Evolutionary conservation across 1,140 invertebrate species (phyloP), one percentile per base, ranked within the genome.

Genomic region (Mercenaria mercenaria): DNA sequence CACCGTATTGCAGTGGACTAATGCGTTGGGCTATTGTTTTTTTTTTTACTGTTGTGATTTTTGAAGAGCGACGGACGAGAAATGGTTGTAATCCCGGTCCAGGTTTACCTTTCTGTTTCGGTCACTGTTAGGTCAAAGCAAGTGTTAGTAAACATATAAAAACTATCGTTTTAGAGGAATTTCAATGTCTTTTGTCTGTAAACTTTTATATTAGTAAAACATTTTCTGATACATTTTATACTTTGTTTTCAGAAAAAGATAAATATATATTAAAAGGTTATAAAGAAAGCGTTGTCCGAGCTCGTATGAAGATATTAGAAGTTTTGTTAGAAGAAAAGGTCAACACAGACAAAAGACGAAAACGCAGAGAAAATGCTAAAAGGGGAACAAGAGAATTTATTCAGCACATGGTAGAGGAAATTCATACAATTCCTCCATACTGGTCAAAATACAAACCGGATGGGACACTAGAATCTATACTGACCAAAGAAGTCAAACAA

Each of bases 371-470:
- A 29, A 43, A 72, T 69, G 43, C n/a, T 15, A 84, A 37, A 84
- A 43, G 61, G 26, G 82, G 26, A 47, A 84, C 82, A 3, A 23
- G 0, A 39, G 86, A 80, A 37, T 88, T 69, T 69, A 41, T 61
- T 13, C 4, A 67, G 29, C 2, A 8, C 8, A 80, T 80, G 52
- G 77, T 56, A 0, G 20, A 47, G 0, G 52, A 69, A 37, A 56
- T 81, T 37, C 74, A 76, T 11, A 41, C 43, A 34, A 43, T 81
- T 23, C 86, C 86, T 18, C 20, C 34, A 50, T 81, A 88, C 32
- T 88, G 86, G 86, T 67, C 41, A 41, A 29, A 15, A 10, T 86
- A 76, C 50, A 50, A 86, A 29, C 29, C 64, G 4, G 87, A 77
- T 52, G 47, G 26, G 1, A 26, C 74, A 4, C 10, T 77, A 26